Evolutionary conservation across 2,797 vertebrate genomes (phyloP), one percentile per base, ranked within the genome.

Genomic region (Artibeus jamaicensis): DNA sequence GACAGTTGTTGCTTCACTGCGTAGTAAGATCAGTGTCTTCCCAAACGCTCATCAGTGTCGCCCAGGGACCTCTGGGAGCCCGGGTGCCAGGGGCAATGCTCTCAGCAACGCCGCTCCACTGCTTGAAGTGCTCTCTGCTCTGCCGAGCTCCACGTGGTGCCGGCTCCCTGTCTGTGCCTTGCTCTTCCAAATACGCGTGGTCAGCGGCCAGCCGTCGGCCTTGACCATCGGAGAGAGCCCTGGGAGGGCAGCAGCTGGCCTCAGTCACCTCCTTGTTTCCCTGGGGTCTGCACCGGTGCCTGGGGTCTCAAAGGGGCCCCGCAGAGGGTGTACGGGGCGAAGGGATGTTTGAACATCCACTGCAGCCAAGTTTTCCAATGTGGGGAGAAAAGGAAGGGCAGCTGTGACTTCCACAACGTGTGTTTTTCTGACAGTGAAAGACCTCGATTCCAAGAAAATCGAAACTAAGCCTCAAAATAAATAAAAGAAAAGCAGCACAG

Each of bases 401-500:
- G 6, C n/a, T 6, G 0, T 32, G 44, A 21, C 16, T 92, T 91
- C 67, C 46, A 15, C 78, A 82, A 70, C 24, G 77, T 18, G 71
- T 18, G 4, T 59, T 82, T 57, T 87, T 94, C 81, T 73, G 68
- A 11, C 67, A 55, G 11, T 76, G 14, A 59, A 83, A 87, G 85
- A 73, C 26, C 12, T 84, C 44, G 67, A 91, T 32, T 83, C 34
- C 37, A 65, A 93, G 42, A 85, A 94, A 55, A 93, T 55, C 34
- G 42, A 78, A 79, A 2, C 9, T 87, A 55, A 95, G 42, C 19
- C 37, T 59, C 21, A 12, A 88, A 71, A 70, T 76, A 94, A 94
- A 78, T 68, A 29, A 81, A 86, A 92, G 53, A 62, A 81, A 91
- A 73, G 18, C 10, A 76, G 32, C 71, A 76, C 9, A 39, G 14